Conservation (phyloP, 2,888 invertebrate species). For the Drosophila monieri region DNA sequence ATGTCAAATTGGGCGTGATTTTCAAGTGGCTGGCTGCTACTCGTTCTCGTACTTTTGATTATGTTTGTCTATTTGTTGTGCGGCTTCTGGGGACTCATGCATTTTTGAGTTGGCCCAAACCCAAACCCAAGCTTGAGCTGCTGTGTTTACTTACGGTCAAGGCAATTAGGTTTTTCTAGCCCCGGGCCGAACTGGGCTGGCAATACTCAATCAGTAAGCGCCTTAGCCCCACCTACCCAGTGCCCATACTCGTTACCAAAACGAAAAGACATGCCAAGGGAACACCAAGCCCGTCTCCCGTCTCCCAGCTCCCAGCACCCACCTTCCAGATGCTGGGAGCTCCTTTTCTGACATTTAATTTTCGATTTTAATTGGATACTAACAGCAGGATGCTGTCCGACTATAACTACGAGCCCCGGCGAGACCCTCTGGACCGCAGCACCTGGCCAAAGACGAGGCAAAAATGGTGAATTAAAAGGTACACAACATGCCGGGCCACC, state of each 20-base stretch:
- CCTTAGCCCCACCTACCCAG: constrained; percentile 56
- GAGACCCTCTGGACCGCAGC: constrained; percentile 36
- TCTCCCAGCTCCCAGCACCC: constrained; percentile 10
- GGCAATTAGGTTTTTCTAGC: constrained; percentile 76
- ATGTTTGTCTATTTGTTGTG: constrained; percentile 77
- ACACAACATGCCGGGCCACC: constrained; percentile 66
- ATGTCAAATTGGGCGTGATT: constrained; percentile 79
- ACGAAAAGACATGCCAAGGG: constrained; percentile 7
- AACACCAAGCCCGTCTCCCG: not conserved
- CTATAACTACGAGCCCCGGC: constrained; percentile 31
- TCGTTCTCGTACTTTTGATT: constrained; percentile 66
- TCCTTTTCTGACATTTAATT: constrained; percentile 83
- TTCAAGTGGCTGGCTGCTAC: constrained; percentile 59
- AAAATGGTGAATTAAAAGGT: constrained; percentile 78
- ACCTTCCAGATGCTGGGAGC: constrained; percentile 15
- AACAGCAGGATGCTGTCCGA: constrained; percentile 82
- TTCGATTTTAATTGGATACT: constrained; percentile 84
- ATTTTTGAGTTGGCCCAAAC: constrained; percentile 61
- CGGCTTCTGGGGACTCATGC: constrained; percentile 58
- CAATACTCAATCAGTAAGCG: constrained; percentile 75
- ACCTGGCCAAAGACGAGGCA: constrained; percentile 51
- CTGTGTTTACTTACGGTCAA: constrained; percentile 74
- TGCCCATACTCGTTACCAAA: constrained; percentile 6
- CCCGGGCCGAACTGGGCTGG: constrained; percentile 62
- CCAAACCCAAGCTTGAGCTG: constrained; percentile 23